phyloP scores from a whole-genome alignment of 2,113 vertebrate genomes.

The Labeo rohita region DNA sequence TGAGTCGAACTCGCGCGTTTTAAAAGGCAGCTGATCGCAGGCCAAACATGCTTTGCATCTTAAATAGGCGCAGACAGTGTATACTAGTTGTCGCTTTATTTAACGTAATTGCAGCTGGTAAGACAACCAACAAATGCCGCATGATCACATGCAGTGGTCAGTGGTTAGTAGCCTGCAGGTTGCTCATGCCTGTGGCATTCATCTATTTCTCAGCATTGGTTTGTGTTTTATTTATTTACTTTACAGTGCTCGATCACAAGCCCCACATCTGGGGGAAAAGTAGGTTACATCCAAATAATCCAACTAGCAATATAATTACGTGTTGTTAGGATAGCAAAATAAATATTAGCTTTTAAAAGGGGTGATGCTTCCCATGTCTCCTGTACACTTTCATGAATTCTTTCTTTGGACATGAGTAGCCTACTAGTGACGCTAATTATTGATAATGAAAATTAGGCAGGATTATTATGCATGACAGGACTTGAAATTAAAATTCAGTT shows the following conservation, averaged over 20 bases:
- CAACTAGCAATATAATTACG: neutral
- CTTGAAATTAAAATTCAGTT: neutral
- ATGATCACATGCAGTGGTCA: neutral
- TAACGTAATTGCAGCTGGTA: neutral
- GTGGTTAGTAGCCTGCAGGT: constrained; percentile 7
- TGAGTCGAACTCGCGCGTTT: neutral
- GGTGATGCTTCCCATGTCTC: neutral
- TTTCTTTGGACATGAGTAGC: neutral
- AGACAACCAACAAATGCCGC: neutral
- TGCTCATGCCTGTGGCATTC: neutral
- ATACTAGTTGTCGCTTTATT: constrained; percentile 16
- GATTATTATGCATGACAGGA: neutral
- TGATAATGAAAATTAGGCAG: neutral
- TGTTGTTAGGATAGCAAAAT: neutral
- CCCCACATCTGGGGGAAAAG: neutral
- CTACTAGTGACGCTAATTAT: neutral
- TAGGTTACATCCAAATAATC: neutral
- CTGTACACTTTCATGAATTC: neutral
- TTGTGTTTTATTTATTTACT: neutral
- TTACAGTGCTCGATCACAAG: neutral
- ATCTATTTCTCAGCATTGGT: neutral
- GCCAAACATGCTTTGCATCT: constrained; percentile 4
- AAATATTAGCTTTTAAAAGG: neutral
- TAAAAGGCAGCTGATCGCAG: constrained; percentile 13
- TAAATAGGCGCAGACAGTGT: neutral